These are phyloP conservation scores for Dryadula phaetusa DNA, from an alignment of 2,888 invertebrate species.

Conservation along the genomic window DNA sequence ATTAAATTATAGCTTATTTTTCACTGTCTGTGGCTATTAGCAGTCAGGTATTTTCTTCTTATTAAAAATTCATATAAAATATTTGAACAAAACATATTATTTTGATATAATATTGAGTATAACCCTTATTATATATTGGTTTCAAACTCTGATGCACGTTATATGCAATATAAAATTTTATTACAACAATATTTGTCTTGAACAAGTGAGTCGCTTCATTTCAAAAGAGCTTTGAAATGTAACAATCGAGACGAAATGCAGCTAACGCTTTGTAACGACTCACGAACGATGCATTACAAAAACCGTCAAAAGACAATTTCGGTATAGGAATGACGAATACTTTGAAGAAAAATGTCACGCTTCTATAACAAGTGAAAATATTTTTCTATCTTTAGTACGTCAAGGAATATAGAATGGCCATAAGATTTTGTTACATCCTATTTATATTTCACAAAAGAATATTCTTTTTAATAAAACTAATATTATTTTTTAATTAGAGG, in stretches of 20 bases:
- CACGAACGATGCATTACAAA: constrained; percentile 39
- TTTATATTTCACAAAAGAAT: neutral
- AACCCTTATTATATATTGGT: neutral
- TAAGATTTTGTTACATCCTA: neutral
- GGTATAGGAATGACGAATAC: constrained; percentile 35
- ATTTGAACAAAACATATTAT: neutral
- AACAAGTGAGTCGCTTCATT: constrained; percentile 34
- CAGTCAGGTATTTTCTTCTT: too few species aligned
- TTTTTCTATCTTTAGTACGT: constrained; percentile 1
- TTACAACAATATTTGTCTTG: constrained; percentile 20
- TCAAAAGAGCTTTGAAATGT: constrained; percentile 36
- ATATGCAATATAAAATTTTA: constrained; percentile 11
- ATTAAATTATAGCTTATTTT: too few species aligned
- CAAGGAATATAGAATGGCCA: neutral
- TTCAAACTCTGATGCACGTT: neutral
- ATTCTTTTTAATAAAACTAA: neutral
- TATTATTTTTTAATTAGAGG: neutral
- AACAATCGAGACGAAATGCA: constrained; percentile 34
- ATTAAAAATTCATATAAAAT: too few species aligned
- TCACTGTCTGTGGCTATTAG: too few species aligned
- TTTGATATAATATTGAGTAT: neutral
- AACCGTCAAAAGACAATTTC: constrained; percentile 40
- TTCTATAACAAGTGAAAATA: constrained; percentile 12
- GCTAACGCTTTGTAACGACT: constrained; percentile 37
- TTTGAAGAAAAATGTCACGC: constrained; percentile 29